Base-by-base conservation (phyloP, 2,113 vertebrate genomes). In the Galemys pyrenaicus region DNA sequence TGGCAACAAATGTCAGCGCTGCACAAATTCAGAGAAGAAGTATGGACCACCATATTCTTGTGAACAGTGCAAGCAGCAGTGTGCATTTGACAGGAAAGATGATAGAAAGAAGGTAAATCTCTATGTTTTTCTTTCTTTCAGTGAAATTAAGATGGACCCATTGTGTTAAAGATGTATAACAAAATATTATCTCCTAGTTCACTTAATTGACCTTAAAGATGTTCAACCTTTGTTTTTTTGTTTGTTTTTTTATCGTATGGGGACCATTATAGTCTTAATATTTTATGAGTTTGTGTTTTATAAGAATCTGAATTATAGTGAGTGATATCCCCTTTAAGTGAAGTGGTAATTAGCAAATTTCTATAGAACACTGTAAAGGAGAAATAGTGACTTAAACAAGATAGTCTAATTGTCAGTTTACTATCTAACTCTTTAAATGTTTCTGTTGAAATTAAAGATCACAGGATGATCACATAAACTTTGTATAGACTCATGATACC, bases 51-150 rank as follows among this genome's bases (percentile, higher is more conserved):
- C 98, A 0, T 98, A 98, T 94, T 98, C 98, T 3, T 98, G 98
- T 8, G 98, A 98, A 74, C 98, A 98, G 97, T 98, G 98, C 97
- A 98, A 98, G 94, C 98, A 98, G 92, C 98, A 98, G 86, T 98
- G 98, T 62, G 98, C 98, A 0, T 98, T 98, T 44, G 98, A 98
- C 97, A 92, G 98, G 60, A 98, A 98, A 89, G 98, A 98, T 41
- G 98, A 98, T 6, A 97, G 98, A 41, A 98, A 98, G 96, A 98
- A 98, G 98, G 98, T 98, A 96, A 97, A 97, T 96, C 24, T 51
- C 62, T 54, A 16, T 96, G 15, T 58, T 77, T 78, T 83, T 83
- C 41, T 73, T 67, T 65, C 24, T 56, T 93, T 86, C 24, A 71
- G 58, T 28, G 35, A 79, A 75, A 83, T 87, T 83, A 91, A 89